Evolutionary conservation across 2,113 vertebrate species (phyloP).

Genomic region (Pseudolaguvia tuberculata): DNA sequence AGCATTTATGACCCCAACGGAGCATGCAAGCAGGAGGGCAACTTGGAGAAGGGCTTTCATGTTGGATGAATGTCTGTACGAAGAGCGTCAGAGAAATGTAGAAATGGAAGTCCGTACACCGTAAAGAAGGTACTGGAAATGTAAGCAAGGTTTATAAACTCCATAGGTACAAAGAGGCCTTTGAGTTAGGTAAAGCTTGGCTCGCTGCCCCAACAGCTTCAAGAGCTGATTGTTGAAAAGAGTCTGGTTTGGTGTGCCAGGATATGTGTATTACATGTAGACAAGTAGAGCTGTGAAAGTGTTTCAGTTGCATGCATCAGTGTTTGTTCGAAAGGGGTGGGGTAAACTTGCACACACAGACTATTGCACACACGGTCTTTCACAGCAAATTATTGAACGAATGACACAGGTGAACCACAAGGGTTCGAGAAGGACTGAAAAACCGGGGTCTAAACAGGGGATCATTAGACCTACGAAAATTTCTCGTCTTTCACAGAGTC

Average conservation of each 20-base stretch:
- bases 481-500: not conserved
- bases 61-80: not conserved
- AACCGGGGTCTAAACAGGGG: not conserved
- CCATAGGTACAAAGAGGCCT: constrained; percentile 38
- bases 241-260: constrained; percentile 10
- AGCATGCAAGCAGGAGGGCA: constrained; percentile 59
- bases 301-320: not conserved
- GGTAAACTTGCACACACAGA: constrained; percentile 47
- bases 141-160: constrained; percentile 35
- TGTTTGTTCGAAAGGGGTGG: constrained; percentile 12
- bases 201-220: not conserved
- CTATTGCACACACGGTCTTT: constrained; percentile 47
- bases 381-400: constrained; percentile 57
- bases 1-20: constrained; percentile 57
- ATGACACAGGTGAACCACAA: constrained; percentile 56
- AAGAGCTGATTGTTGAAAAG: constrained; percentile 25
- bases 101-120: not conserved
- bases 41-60: constrained; percentile 36
- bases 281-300: constrained; percentile 17
- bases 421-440: not conserved
- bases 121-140: constrained; percentile 7
- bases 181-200: constrained; percentile 27
- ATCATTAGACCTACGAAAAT: not conserved
- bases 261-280: not conserved
- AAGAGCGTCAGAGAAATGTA: not conserved